Conservation (phyloP, 2,797 vertebrate genomes). For the Clarias laeviceps region DNA sequence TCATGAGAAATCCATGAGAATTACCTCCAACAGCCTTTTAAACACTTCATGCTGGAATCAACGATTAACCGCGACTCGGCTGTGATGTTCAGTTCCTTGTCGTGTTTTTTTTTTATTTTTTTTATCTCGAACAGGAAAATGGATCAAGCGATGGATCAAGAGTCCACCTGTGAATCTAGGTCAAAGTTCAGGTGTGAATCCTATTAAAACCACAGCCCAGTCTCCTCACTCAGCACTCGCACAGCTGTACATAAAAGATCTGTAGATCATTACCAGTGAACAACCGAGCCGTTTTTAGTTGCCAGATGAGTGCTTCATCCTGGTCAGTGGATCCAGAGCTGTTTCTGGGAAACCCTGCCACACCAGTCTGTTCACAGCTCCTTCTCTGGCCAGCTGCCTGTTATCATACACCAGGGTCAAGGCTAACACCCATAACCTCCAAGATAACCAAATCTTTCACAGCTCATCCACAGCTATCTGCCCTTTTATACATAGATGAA, state of each 20-base stretch:
- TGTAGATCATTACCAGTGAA: neutral
- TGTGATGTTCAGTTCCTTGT: no score
- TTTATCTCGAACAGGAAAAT: neutral
- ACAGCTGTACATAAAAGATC: no score
- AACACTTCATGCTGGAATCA: neutral
- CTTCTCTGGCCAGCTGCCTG: neutral
- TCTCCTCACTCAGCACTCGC: neutral
- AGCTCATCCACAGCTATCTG: neutral
- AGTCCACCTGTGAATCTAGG: neutral
- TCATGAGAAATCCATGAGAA: neutral
- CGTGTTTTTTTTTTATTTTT: neutral
- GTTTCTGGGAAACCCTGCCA: neutral
- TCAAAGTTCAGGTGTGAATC: constrained; percentile 2
- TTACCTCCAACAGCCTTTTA: neutral
- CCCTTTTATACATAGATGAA: neutral
- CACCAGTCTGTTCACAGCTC: neutral
- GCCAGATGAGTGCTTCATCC: neutral
- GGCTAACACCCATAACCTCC: neutral
- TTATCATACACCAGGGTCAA: neutral
- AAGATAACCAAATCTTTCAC: neutral
- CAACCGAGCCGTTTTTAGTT: neutral
- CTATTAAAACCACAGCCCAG: neutral
- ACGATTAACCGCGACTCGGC: neutral
- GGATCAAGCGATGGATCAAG: neutral
- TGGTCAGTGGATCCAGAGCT: neutral